A percentile compares a stretch with the other conserved stretches of the same genome.
Evolutionary conservation across 2,888 invertebrate species (phyloP).

Genomic region (Sminthurinus aureus): DNA sequence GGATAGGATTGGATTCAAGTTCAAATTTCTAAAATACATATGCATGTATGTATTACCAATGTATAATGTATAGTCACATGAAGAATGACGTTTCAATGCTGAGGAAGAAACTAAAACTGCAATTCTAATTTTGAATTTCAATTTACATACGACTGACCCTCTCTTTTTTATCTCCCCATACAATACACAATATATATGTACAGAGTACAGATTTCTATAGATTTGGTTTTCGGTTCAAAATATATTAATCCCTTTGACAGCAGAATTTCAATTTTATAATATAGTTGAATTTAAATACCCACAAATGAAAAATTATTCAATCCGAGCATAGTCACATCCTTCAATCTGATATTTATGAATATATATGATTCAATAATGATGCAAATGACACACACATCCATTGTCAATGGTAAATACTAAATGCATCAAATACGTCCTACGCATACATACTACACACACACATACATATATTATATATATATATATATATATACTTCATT

Average conservation of each 20-base stretch:
- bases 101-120: background rate
- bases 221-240: too few species aligned
- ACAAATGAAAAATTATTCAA: background rate
- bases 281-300: background rate
- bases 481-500: conserved; percentile 17
- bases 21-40: background rate
- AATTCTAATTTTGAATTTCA: background rate
- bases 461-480: background rate
- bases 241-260: background rate
- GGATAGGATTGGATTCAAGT: too few species aligned
- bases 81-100: background rate
- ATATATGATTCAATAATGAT: too few species aligned
- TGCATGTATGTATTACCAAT: background rate
- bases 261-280: background rate
- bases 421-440: background rate
- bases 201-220: too few species aligned
- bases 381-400: too few species aligned
- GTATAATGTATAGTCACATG: too few species aligned
- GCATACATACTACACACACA: background rate
- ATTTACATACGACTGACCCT: background rate
- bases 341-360: too few species aligned
- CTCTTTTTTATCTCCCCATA: background rate
- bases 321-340: background rate
- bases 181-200: background rate
- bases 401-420: too few species aligned